A percentile compares a stretch with the other conserved stretches of the same genome.
phyloP scores from a whole-genome alignment of 2,888 invertebrate species.

The Temnothorax rugatulus region DNA sequence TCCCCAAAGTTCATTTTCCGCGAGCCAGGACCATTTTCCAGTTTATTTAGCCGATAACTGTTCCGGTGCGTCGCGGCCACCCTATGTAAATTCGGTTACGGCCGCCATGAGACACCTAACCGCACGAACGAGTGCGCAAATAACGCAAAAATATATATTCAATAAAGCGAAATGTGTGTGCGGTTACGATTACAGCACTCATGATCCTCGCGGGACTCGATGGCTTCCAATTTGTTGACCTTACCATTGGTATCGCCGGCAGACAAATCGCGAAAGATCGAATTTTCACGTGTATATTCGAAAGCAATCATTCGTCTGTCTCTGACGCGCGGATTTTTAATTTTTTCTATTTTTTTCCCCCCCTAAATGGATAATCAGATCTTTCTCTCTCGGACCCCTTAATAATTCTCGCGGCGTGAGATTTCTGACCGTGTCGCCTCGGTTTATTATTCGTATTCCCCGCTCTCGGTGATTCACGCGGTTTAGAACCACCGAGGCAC shows the following conservation, averaged over 20 bases:
- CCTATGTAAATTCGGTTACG: slow-evolving; percentile 49
- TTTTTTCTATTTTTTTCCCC: not conserved
- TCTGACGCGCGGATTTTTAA: not conserved
- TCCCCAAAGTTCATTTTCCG: slow-evolving; percentile 52
- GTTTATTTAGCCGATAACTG: slow-evolving; percentile 54
- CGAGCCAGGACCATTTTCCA: slow-evolving; percentile 45
- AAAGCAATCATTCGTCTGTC: not conserved
- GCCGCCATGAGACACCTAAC: slow-evolving; percentile 48
- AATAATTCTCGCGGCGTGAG: not conserved
- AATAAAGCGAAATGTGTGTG: slow-evolving; percentile 17
- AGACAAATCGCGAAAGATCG: not conserved
- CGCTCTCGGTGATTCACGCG: not conserved
- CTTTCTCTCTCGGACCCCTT: not conserved
- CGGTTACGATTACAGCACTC: not conserved
- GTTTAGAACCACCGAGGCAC: not conserved
- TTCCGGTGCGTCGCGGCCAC: slow-evolving; percentile 41
- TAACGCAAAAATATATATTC: slow-evolving; percentile 44
- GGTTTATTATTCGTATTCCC: not conserved
- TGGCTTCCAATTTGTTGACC: not conserved
- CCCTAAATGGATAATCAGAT: not conserved
- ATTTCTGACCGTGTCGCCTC: not conserved
- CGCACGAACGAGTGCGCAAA: slow-evolving; percentile 42
- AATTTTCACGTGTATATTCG: not conserved
- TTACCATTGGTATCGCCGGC: not conserved
- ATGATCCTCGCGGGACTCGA: slow-evolving; percentile 5